Base-by-base conservation (phyloP, 2,888 invertebrate genomes). In the Opisthograptis luteolata region DNA sequence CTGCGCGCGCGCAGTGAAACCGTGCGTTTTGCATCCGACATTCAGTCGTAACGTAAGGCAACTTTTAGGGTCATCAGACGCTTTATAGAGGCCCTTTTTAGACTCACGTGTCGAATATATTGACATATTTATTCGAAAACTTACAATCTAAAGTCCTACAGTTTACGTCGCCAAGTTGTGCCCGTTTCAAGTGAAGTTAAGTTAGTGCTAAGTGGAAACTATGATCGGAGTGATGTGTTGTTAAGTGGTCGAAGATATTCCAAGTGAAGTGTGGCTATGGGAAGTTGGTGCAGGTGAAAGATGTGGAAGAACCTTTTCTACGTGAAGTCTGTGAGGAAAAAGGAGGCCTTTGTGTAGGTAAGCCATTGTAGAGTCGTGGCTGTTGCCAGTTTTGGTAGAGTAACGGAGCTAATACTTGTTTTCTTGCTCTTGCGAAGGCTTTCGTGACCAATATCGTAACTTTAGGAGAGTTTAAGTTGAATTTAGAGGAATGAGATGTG, bases 11-110 rank as follows among this genome's bases (percentile, higher is more conserved):
- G 85, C 86, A 72, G 77, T 78, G 82, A 82, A 84, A 83, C 81
- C 75, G 73, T 75, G 77, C 77, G 81, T 84, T 87, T 87, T 85
- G 87, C 86, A 83, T 86, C 76, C 76, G 79, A 80, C 79, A 76
- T 72, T 83, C 88, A 88, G 88, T 89, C 79, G 79, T 77, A 78
- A 76, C 79, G 79, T 77, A 78, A 76, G 70, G 74, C 78, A 74
- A 79, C 87, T 78, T 87, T 85, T 82, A 78, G 78, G 87, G 85
- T 87, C 87, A 87, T 81, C 85, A 87, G 81, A 87, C 89, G 88
- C 84, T 81, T 79, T 82, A 84, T 79, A 72, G 74, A 64, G 57
- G 66, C 58, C 72, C 64, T 65, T 66, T 67, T 20, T 52, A 60
- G 63, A 62, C 64, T 64, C 58, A 69, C 64, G 69, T 73, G 68